phyloP scores from a whole-genome alignment of 2,797 vertebrate genomes.

The Etheostoma perlongum region DNA sequence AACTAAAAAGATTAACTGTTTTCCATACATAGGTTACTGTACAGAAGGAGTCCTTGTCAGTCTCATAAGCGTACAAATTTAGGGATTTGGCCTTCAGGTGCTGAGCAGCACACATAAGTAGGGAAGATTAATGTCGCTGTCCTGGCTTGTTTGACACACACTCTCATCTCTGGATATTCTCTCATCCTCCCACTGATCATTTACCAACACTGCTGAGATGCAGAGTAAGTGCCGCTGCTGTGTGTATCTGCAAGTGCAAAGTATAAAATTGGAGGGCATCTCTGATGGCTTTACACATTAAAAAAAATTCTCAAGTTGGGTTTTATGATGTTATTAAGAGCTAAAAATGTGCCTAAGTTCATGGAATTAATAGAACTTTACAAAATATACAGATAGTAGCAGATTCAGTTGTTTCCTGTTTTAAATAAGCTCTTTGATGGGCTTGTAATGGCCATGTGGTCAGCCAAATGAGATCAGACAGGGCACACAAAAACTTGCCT shows the following conservation, averaged over 20 bases:
- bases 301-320: slow-evolving; percentile 7
- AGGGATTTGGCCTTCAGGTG: slow-evolving; percentile 2
- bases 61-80: slow-evolving; percentile 14
- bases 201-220: slow-evolving; percentile 56
- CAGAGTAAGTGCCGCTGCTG: slow-evolving; percentile 30
- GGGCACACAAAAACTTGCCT: slow-evolving; percentile 22
- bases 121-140: slow-evolving; percentile 76
- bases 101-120: slow-evolving; percentile 60
- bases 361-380: not conserved
- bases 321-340: slow-evolving; percentile 13
- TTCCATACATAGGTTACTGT: no score
- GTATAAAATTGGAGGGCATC: slow-evolving; percentile 6
- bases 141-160: slow-evolving; percentile 72
- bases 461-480: slow-evolving; percentile 54
- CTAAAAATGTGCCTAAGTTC: not conserved
- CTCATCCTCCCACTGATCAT: slow-evolving; percentile 69
- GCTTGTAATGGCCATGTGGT: slow-evolving; percentile 37
- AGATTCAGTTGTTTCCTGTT: slow-evolving; percentile 23
- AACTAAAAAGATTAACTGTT: no score
- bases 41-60: slow-evolving; percentile 3
- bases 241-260: slow-evolving; percentile 10
- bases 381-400: not conserved
- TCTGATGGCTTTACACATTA: slow-evolving; percentile 22
- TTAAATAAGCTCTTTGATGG: slow-evolving; percentile 31
- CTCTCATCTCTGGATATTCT: slow-evolving; percentile 68